phyloP scores from a whole-genome alignment of 2,888 invertebrate species.

The Leptinotarsa rubiginosa region DNA sequence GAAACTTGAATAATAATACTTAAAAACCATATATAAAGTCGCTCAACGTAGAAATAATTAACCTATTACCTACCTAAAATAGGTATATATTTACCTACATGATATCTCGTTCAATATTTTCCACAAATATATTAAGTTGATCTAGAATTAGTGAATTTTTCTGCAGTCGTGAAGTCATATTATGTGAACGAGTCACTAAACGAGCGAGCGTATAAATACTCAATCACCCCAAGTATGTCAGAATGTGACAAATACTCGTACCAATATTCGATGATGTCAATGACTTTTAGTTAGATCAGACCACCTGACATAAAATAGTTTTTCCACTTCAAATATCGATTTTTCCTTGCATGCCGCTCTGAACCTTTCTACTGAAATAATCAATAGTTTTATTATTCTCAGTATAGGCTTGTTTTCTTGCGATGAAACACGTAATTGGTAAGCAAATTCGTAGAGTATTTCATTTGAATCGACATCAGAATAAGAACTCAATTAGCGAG shows the following conservation, averaged over 20 bases:
- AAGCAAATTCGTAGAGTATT: slow-evolving; percentile 11
- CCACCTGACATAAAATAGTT: slow-evolving; percentile 28
- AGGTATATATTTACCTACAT: no score
- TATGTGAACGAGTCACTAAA: no score
- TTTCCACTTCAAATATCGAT: slow-evolving; percentile 43
- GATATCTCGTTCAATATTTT: no score
- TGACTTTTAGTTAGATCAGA: slow-evolving; percentile 36
- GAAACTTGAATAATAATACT: no score
- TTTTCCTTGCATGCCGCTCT: slow-evolving; percentile 53
- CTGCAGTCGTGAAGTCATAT: no score
- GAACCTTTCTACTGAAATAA: slow-evolving; percentile 57
- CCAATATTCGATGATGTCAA: slow-evolving; percentile 36
- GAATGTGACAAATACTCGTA: slow-evolving; percentile 6
- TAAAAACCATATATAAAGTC: no score
- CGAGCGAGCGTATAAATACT: background rate
- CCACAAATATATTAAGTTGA: no score
- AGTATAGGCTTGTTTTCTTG: slow-evolving; percentile 28
- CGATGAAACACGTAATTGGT: slow-evolving; percentile 26
- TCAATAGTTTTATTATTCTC: slow-evolving; percentile 56
- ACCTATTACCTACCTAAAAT: no score
- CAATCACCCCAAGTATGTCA: slow-evolving; percentile 10
- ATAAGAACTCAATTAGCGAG: background rate
- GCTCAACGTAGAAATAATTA: no score
- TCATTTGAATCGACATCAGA: slow-evolving; percentile 25
- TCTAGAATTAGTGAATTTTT: no score